Evolutionary conservation across 2,888 invertebrate genomes (phyloP).

Genomic region (Dryadula phaetusa): DNA sequence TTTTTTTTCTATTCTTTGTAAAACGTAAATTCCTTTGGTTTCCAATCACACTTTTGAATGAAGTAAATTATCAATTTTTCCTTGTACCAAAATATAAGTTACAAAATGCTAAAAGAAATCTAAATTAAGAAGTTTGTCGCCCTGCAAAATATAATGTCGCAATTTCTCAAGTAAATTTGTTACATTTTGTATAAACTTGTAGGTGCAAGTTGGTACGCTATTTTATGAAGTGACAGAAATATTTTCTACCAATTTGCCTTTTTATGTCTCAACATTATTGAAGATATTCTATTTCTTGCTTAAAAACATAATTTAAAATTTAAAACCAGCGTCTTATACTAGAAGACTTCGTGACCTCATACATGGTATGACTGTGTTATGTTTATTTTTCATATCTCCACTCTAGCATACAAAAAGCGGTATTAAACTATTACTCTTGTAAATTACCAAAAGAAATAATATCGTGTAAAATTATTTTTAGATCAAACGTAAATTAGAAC

Average conservation of each 20-base stretch:
- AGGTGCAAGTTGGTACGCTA: conserved; percentile 4
- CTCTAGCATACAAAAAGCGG: too few species aligned
- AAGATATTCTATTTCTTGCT: too few species aligned
- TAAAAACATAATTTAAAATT: too few species aligned
- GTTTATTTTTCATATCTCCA: too few species aligned
- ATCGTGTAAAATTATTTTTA: neutral
- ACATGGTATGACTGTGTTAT: too few species aligned
- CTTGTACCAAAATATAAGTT: conserved; percentile 4
- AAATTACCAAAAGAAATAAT: neutral
- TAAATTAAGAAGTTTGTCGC: conserved; percentile 24
- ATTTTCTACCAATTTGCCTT: neutral
- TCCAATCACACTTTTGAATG: conserved; percentile 5
- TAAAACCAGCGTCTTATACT: too few species aligned
- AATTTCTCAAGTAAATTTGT: neutral
- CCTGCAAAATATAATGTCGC: conserved; percentile 10
- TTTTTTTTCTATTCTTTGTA: neutral
- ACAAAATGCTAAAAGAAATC: conserved; percentile 7
- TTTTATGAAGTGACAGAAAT: conserved; percentile 1
- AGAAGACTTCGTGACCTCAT: too few species aligned
- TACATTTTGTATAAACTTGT: conserved; percentile 5
- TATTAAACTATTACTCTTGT: neutral
- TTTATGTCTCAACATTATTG: too few species aligned
- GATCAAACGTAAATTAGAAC: too few species aligned
- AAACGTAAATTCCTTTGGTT: neutral
- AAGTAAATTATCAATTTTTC: conserved; percentile 1